Evolutionary conservation across 1,140 invertebrate genomes (phyloP), one percentile per base, ranked within the genome.

Genomic region (Trichonephila clavata): DNA sequence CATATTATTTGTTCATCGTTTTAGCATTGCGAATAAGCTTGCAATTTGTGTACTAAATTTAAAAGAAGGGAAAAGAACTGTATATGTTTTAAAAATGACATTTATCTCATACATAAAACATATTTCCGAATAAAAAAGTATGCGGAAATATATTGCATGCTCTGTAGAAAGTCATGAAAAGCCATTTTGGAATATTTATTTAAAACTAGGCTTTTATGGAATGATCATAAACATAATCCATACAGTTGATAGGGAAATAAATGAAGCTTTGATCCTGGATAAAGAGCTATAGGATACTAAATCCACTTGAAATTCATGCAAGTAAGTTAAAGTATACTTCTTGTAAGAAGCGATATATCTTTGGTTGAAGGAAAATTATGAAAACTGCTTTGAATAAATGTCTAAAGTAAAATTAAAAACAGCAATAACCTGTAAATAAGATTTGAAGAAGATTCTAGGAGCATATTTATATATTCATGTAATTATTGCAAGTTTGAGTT

Each of bases 31-130:
- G 8, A 50, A 10, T 50, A 10, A 50, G 10, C 50, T 50, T 50
- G 3, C 50, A 5, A 50, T 10, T 50, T 50, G 50, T 50, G 50
- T 50, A 50, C 50, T 0, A 50, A 50, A 50, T 1, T 50, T 50
- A 10, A 50, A 50, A 65, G 7, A 65, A 65, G 63, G 50, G n/a
- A 65, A 71, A 8, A 8, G n/a, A 7, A 32, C n/a, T 21, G 21
- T 21, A 83, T 50, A n/a, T 39, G 18, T 57, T 84, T 84, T 59
- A 21, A 24, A 21, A 63, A 87, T 5, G 24, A 87, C 27, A 84
- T 43, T 63, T 87, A 87, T 87, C 59, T 87, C n/a, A 87, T 87
- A 32, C 84, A 87, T 63, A 63, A 87, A 39, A 63, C 84, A 63
- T 63, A 10, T 32, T 32, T 21, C 27, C 27, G 14, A 18, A 8